Evolutionary conservation across 2,888 invertebrate species (phyloP).

Genomic region (Cartodere bifasciata): DNA sequence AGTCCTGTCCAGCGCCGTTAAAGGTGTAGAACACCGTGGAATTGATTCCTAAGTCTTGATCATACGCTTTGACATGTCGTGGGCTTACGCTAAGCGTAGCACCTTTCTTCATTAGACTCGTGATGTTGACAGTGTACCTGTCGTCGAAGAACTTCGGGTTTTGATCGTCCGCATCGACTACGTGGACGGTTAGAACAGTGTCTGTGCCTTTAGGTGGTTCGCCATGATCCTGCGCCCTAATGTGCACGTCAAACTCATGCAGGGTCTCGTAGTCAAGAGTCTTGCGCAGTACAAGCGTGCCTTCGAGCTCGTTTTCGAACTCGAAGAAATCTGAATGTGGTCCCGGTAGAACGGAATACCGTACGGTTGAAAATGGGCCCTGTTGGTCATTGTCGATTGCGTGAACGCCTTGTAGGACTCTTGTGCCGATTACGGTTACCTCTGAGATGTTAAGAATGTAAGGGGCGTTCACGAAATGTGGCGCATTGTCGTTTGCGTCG

Average conservation of each 20-base stretch:
- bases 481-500: conserved; percentile 85
- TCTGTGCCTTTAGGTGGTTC: conserved; percentile 65
- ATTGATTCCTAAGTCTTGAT: conserved; percentile 70
- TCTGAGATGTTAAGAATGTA: conserved; percentile 74
- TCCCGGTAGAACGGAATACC: conserved; percentile 71
- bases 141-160: conserved; percentile 73
- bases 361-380: conserved; percentile 77
- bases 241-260: conserved; percentile 61
- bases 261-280: conserved; percentile 74
- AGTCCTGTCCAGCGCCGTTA: conserved; percentile 49
- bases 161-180: conserved; percentile 84
- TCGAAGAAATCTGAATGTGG: conserved; percentile 67
- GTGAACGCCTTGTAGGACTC: conserved; percentile 65
- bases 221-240: conserved; percentile 71
- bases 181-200: conserved; percentile 60
- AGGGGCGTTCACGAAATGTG: conserved; percentile 68
- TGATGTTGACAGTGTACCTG: conserved; percentile 51
- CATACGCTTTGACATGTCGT: conserved; percentile 59
- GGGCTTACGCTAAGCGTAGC: conserved; percentile 55
- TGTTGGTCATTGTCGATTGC: conserved; percentile 78
- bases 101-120: conserved; percentile 49
- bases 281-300: conserved; percentile 64
- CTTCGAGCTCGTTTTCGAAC: conserved; percentile 77
- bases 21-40: conserved; percentile 60
- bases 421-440: conserved; percentile 55